Conservation (phyloP, 2,113 vertebrate species). For the Onychorhynchus coronatus region DNA sequence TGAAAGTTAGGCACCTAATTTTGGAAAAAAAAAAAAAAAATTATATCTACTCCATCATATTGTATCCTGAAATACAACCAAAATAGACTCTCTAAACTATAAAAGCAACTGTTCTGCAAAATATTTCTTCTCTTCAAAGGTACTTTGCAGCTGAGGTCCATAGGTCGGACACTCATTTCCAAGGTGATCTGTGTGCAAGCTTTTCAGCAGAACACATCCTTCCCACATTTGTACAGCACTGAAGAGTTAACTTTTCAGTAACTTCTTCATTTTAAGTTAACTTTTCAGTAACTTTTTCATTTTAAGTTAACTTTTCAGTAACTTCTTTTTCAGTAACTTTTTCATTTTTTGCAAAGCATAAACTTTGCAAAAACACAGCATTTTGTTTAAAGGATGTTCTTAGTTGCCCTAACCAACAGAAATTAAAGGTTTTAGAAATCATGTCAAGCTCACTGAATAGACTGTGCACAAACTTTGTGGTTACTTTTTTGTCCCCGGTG, state of each 20-base stretch:
- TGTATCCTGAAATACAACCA: background rate
- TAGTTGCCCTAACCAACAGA: slow-evolving; percentile 59
- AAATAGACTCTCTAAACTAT: background rate
- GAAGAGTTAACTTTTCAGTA: background rate
- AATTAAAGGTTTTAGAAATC: slow-evolving; percentile 70
- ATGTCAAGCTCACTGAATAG: slow-evolving; percentile 52
- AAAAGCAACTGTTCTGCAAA: background rate
- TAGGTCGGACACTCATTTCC: background rate
- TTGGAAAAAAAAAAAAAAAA: background rate
- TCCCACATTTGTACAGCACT: background rate
- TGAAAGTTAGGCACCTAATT: background rate
- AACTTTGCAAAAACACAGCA: slow-evolving; percentile 19
- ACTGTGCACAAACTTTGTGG: slow-evolving; percentile 59
- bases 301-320: background rate
- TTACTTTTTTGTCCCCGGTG: slow-evolving; percentile 34
- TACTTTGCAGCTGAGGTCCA: background rate
- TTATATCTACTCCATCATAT: background rate
- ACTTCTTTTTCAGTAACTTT: too few relatives aligned
- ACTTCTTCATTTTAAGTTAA: slow-evolving; percentile 21
- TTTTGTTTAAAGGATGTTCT: slow-evolving; percentile 52
- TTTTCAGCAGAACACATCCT: background rate
- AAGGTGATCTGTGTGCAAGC: background rate
- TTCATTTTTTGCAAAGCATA: background rate
- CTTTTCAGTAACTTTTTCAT: background rate
- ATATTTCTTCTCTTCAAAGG: background rate